phyloP scores from a whole-genome alignment of 1,140 invertebrate species.

The Sinella curviseta region DNA sequence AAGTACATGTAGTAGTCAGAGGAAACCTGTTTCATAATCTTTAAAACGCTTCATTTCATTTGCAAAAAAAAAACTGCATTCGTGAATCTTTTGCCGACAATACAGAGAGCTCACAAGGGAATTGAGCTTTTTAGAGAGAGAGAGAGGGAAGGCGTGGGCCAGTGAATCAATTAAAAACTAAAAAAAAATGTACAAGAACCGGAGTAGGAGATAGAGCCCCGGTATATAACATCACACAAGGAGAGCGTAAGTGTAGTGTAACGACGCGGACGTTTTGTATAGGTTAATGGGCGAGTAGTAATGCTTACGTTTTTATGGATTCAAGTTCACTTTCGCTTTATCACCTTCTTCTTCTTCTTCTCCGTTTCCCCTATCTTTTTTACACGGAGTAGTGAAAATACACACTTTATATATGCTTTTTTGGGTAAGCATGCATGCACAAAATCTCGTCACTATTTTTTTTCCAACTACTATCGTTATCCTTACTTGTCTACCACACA shows the following conservation, averaged over 20 bases:
- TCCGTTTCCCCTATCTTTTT: too few species aligned
- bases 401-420: too few species aligned
- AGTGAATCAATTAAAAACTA: constrained; percentile 1
- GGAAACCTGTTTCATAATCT: constrained; percentile 10
- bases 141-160: constrained; percentile 4
- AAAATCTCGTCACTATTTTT: too few species aligned
- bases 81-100: background rate
- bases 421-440: too few species aligned
- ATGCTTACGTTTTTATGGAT: background rate
- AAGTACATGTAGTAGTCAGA: too few species aligned
- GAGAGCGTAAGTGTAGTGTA: background rate
- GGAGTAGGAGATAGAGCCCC: too few species aligned
- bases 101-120: background rate
- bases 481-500: background rate
- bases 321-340: constrained; percentile 19
- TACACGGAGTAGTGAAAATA: too few species aligned
- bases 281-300: constrained; percentile 10
- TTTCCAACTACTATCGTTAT: too few species aligned
- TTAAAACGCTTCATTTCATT: background rate
- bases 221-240: too few species aligned
- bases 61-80: background rate
- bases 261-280: constrained; percentile 14
- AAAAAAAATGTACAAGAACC: background rate
- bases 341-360: constrained; percentile 6
- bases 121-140: background rate